Conservation (phyloP, 2,797 vertebrate species). For the Hoplostethus atlanticus region DNA sequence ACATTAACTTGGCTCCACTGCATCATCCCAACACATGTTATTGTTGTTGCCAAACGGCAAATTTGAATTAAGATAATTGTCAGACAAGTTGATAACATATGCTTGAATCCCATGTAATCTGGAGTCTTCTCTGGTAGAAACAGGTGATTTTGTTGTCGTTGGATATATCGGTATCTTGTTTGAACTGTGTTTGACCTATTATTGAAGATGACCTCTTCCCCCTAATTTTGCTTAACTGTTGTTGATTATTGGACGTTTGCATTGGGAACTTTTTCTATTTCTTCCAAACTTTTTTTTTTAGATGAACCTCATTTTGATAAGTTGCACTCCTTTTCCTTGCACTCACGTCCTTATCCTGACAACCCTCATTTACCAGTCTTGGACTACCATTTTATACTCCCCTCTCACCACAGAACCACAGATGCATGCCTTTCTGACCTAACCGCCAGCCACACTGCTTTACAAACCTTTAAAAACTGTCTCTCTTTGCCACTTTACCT, state of each 20-base stretch:
- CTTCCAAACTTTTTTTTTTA: conserved; percentile 28
- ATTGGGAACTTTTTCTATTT: conserved; percentile 30
- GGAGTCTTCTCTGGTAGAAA: conserved; percentile 57
- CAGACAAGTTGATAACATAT: conserved; percentile 84
- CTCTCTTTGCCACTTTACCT: conserved; percentile 86
- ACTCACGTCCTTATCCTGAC: conserved; percentile 60
- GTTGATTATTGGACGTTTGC: conserved; percentile 52
- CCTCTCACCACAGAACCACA: conserved; percentile 83
- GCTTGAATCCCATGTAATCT: conserved; percentile 73
- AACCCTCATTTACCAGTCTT: conserved; percentile 71
- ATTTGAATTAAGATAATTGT: conserved; percentile 89
- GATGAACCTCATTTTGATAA: conserved; percentile 43
- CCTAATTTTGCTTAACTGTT: conserved; percentile 48
- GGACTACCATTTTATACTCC: conserved; percentile 80
- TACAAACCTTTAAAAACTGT: conserved; percentile 88
- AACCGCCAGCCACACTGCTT: conserved; percentile 68
- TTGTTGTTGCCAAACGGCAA: conserved; percentile 92
- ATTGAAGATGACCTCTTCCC: conserved; percentile 55
- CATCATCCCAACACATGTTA: conserved; percentile 94
- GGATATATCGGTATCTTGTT: conserved; percentile 48
- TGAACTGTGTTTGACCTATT: conserved; percentile 58
- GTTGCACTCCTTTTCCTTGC: conserved; percentile 60
- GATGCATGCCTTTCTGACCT: conserved; percentile 79
- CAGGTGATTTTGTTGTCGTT: conserved; percentile 58
- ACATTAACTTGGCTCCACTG: conserved; percentile 93